Percentiles rank a stretch among this genome's conserved stretches.
Evolutionary conservation across 2,113 vertebrate genomes (phyloP).

Genomic region (Xiphias gladius): DNA sequence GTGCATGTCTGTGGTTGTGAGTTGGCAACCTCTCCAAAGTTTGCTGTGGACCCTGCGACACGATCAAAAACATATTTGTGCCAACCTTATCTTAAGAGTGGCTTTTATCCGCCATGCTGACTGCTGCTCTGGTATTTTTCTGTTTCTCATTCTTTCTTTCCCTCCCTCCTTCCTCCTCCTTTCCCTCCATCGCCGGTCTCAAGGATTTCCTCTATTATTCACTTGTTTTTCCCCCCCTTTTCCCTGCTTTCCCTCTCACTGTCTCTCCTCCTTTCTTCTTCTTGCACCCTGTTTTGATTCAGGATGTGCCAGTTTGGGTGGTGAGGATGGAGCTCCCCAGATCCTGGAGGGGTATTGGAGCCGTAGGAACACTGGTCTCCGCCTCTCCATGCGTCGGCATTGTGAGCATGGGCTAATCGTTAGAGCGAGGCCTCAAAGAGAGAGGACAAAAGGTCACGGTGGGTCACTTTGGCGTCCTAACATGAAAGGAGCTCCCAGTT

Average conservation of each 20-base stretch:
- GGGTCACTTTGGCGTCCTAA: slow-evolving; percentile 83
- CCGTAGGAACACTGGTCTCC: slow-evolving; percentile 72
- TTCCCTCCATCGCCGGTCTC: slow-evolving; percentile 65
- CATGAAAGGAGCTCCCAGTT: slow-evolving; percentile 85
- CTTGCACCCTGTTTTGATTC: slow-evolving; percentile 74
- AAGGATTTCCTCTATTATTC: slow-evolving; percentile 75
- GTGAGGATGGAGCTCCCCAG: slow-evolving; percentile 69
- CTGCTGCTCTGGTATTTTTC: slow-evolving; percentile 83
- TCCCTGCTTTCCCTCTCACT: slow-evolving; percentile 50
- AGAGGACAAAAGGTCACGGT: slow-evolving; percentile 85
- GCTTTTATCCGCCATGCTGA: slow-evolving; percentile 79
- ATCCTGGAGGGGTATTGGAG: slow-evolving; percentile 76
- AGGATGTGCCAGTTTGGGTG: slow-evolving; percentile 77
- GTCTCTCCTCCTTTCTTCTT: slow-evolving; percentile 64
- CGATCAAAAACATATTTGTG: slow-evolving; percentile 78
- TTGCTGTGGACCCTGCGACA: slow-evolving; percentile 63
- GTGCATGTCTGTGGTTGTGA: slow-evolving; percentile 63
- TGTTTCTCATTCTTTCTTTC: slow-evolving; percentile 73
- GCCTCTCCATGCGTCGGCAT: slow-evolving; percentile 78
- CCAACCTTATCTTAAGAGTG: slow-evolving; percentile 79
- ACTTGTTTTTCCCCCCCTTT: slow-evolving; percentile 58
- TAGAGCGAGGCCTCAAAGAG: slow-evolving; percentile 81
- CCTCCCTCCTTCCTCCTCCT: slow-evolving; percentile 59
- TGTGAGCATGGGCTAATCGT: slow-evolving; percentile 84
- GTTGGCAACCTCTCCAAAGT: slow-evolving; percentile 74